Base-by-base conservation (phyloP, 2,888 invertebrate species). In the Melanostoma mellinum region DNA sequence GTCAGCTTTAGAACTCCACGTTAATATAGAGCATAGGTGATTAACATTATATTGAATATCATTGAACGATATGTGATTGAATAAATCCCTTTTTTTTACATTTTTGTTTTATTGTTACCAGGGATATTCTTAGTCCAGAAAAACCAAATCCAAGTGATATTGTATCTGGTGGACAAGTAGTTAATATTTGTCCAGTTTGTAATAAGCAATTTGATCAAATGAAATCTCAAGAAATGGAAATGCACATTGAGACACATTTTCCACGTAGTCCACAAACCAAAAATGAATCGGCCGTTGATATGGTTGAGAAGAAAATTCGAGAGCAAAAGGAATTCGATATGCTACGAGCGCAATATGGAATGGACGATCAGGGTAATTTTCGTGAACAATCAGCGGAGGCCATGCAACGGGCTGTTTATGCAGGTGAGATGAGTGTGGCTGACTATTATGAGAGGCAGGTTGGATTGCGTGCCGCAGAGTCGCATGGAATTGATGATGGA, bases 321-420 rank as follows among this genome's bases (percentile, higher is more conserved):
- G 96, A 97, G 88, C 95, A 96, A 88, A 93, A 95, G 55, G 96
- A 97, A 89, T 97, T 97, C 89, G 95, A 96, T 88, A 91, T 96
- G 91, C 89, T 97, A 44, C 88, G 94, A 93, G 96, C 96, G 2
- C 96, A 96, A 89, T 97, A 97, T 88, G 97, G 97, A 1, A 97
- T 97, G 97, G 96, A 96, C 88, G 96, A 96, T 89, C 96, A 96
- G 87, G 96, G 95, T 4, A 96, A 95, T 88, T 96, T 95, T 91
- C 92, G 93, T 77, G 94, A 95, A 87, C 95, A 95, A 88, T 95
- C 94, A 76, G 93, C 95, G 48, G 93, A 94, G n/a, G 94, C 94
- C 88, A 94, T 95, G 94, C 95, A 95, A 90, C 92, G 95, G 40
- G 97, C 97, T 46, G 97, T 97, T 44, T 95, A 95, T 91, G 95